Evolutionary conservation across 2,113 vertebrate species (phyloP), one percentile per base, ranked within the genome.

Genomic region (Erythrolamprus reginae): DNA sequence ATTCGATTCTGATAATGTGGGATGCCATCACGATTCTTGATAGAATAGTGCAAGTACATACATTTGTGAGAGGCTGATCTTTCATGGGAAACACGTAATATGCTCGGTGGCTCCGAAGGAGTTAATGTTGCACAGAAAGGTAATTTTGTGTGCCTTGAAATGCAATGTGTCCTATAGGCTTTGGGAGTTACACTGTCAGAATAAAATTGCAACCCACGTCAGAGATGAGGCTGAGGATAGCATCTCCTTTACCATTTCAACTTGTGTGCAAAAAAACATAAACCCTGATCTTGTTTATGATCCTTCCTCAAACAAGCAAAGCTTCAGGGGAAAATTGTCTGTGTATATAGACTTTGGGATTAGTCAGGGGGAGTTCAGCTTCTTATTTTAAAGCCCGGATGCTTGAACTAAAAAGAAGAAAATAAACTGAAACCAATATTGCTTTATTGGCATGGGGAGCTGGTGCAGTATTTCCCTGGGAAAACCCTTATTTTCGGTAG

Each of bases 271-370:
- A 90, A 92, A 90, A 58, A 55, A 55, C n/a, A n/a, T 55, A 55
- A 58, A 84, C 21, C 88, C 53, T 89, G 70, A 65, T 1, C 85
- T 1, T 91, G 82, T n/a, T 92, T 85, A 53, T 42, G 50, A 52
- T 0, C 70, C 23, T 85, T 9, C 58, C 45, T 61, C 23, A 61
- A 84, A 42, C 9, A 87, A 86, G 24, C 24, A 33, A 61, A 23
- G 90, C 24, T 38, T 87, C 47, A 4, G 77, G 86, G 82, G n/a
- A 9, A 58, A 51, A 45, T 47, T 28, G 70, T 87, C 47, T 33
- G 4, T 47, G 53, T 2, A 9, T 33, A 33, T 12, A 42, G 92
- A 93, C 86, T 93, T 92, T 13, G 0, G 93, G 94, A 93, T 88
- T 93, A 89, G 65, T 90, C 56, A 1, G 83, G 53, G 38, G 77